Evolutionary conservation across 2,797 vertebrate genomes (phyloP).

Genomic region (Crocodylus rhombifer): DNA sequence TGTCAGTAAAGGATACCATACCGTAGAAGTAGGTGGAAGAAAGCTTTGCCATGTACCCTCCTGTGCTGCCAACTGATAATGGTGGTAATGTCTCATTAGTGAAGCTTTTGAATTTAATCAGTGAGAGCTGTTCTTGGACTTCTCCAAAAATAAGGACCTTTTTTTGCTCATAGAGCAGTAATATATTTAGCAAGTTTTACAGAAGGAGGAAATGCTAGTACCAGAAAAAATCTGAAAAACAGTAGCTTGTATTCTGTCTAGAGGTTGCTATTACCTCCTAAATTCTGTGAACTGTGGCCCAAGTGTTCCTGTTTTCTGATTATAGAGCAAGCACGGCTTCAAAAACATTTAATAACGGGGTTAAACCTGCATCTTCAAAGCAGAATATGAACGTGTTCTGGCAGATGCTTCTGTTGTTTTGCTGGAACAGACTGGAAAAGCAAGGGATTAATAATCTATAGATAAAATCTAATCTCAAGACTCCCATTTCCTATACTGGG

Average conservation of each 20-base stretch:
- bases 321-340: not conserved
- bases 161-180: slow-evolving; percentile 23
- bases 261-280: not conserved
- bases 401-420: not conserved
- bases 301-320: not conserved
- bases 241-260: not conserved
- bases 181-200: slow-evolving; percentile 5
- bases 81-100: too few species aligned
- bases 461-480: not conserved
- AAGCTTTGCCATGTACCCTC: not conserved
- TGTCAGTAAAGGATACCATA: not conserved
- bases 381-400: not conserved
- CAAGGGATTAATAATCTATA: too few species aligned
- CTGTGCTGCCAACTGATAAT: not conserved
- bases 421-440: not conserved
- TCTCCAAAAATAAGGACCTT: slow-evolving; percentile 12
- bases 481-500: not conserved
- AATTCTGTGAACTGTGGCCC: not conserved
- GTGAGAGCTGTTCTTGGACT: slow-evolving; percentile 39
- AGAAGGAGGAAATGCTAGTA: not conserved
- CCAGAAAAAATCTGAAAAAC: not conserved
- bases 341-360: not conserved
- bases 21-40: slow-evolving; percentile 7
- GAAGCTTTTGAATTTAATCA: slow-evolving; percentile 43
- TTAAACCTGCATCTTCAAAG: not conserved